These are phyloP conservation scores for Eucidaris tribuloides DNA, from an alignment of 35 echinoderm and acorn worm species.

Conservation along the genomic window DNA sequence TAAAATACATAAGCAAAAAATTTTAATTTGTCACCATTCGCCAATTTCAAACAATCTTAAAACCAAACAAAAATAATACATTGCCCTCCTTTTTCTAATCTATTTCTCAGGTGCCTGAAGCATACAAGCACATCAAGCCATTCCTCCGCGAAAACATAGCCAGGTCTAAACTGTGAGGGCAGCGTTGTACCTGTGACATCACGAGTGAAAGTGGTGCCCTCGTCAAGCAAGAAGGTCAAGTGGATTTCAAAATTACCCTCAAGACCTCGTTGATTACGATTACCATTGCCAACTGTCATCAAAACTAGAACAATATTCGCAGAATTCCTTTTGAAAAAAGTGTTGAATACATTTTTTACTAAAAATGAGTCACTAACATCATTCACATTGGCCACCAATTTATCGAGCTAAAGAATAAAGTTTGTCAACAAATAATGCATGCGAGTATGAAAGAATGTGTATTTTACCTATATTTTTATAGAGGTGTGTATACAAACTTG, in stretches of 20 bases:
- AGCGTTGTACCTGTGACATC: background rate
- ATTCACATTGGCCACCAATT: too few relatives aligned
- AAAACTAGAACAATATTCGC: background rate
- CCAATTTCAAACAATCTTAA: background rate
- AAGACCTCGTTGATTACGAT: background rate
- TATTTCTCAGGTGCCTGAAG: slow-evolving; percentile 55
- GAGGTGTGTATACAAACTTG: too few relatives aligned
- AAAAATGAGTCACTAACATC: too few relatives aligned
- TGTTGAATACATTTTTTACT: background rate
- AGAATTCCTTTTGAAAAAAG: background rate
- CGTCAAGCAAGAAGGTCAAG: too few relatives aligned
- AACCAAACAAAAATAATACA: background rate
- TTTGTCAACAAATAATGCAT: too few relatives aligned
- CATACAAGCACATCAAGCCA: slow-evolving; percentile 76
- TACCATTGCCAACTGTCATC: background rate
- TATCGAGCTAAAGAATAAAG: too few relatives aligned
- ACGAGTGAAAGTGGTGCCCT: background rate
- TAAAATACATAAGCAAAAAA: background rate
- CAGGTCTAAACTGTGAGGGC: slow-evolving; percentile 43
- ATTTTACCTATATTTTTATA: too few relatives aligned
- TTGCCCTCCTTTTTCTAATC: background rate
- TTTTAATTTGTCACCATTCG: background rate
- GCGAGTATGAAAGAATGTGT: too few relatives aligned
- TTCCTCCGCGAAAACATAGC: slow-evolving; percentile 85
- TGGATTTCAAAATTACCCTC: background rate